These are phyloP conservation scores for Pollenia amentaria DNA, from an alignment of 2,888 invertebrate species.

Conservation along the genomic window DNA sequence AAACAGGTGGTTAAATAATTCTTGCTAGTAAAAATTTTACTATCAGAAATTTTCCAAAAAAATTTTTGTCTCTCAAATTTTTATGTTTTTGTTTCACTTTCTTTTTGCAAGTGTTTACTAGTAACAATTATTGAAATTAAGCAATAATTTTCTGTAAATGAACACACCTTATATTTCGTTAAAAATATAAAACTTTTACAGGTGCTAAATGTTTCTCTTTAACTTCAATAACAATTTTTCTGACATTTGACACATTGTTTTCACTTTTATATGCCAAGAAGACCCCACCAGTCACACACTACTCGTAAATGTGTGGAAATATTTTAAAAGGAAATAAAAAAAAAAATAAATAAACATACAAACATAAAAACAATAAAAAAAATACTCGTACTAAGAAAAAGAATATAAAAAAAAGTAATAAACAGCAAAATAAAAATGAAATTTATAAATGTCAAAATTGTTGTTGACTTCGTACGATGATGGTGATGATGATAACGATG, in stretches of 20 bases:
- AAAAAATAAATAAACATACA: background rate
- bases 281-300: background rate
- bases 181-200: background rate
- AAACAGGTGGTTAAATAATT: no score
- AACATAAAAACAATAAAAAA: constrained; percentile 6
- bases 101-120: no score
- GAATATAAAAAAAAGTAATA: constrained; percentile 9
- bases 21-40: no score
- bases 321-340: background rate
- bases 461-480: background rate
- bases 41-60: no score
- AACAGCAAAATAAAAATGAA: constrained; percentile 17
- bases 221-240: constrained; percentile 50
- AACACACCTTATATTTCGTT: background rate
- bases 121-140: no score
- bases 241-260: constrained; percentile 70
- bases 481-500: constrained; percentile 8
- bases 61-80: no score
- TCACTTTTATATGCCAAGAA: constrained; percentile 58
- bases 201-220: constrained; percentile 2
- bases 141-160: no score
- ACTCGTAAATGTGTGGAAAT: background rate
- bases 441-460: constrained; percentile 45
- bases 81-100: no score
- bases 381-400: constrained; percentile 20